Evolutionary conservation across 2,888 invertebrate genomes (phyloP), one percentile per base, ranked within the genome.

Genomic region (Idaea aversata): DNA sequence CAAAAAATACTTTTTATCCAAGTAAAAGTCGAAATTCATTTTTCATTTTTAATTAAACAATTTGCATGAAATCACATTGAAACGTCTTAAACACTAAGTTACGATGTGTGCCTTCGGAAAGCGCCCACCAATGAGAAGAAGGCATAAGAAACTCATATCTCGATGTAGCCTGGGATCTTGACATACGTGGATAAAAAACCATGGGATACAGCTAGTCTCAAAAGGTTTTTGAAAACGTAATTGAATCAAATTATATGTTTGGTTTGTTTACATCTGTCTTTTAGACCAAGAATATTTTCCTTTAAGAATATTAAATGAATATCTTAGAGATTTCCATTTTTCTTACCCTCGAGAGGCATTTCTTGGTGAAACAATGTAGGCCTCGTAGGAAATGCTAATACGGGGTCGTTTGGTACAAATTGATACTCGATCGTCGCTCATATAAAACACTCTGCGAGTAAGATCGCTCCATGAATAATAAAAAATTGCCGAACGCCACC

Each of bases 351-450:
- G 65, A 61, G 58, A 59, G 68, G 66, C 63, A 64, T 70, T 68
- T 69, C 67, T 64, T 75, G 73, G 77, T 83, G 81, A 81, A 87
- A 90, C 89, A 91, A 89, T 89, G 89, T 90, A 86, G 85, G 87
- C 83, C 80, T 83, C 78, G 77, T 77, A 82, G 85, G 85, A 88
- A 88, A 92, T 91, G 92, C 88, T 91, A 92, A 92, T 91, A 88
- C 82, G 82, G 86, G 86, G 80, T 80, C 87, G 86, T 84, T 88
- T 84, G 82, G 83, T 85, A 90, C 92, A 92, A 93, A 93, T 93
- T 93, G 93, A 93, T 93, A 93, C 90, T 91, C 92, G 91, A 93
- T 93, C 91, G 93, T 92, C 88, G 89, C 91, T 91, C 93, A 92
- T 93, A 93, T 93, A 93, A 93, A 93, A 93, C 92, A 93, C 93